Evolutionary conservation across 2,113 vertebrate species (phyloP), one percentile per base, ranked within the genome.

Genomic region (Gasterosteus nipponicus): DNA sequence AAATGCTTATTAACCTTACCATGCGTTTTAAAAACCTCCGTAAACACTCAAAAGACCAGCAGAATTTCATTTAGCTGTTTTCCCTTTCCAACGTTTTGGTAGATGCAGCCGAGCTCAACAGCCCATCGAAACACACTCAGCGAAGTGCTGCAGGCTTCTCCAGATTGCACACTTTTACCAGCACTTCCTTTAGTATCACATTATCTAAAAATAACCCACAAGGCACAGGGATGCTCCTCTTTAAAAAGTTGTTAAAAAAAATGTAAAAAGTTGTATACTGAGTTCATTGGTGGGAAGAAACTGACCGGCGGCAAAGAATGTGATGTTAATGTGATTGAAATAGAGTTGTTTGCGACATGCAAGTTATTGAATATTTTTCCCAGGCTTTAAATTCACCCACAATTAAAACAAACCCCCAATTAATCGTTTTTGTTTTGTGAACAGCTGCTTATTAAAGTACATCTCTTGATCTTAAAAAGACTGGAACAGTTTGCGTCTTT

Each of bases 51-150:
- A 82, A 81, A 73, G 54, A 85, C 57, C 71, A 60, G 69, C 14
- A 2, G 16, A 51, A 67, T 82, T 31, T 73, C 66, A 8, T 4
- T 77, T 67, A 44, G 3, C 72, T 73, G 70, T 85, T 59, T 83
- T 83, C 62, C 31, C 1, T 66, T 56, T 84, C 69, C 65, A 76
- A 80, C 61, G 73, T 65, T 39, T 16, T 59, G 69, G 72, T 75
- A 80, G 77, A 73, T 80, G 80, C 73, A 88, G 82, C 75, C 68
- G 63, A 79, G 62, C 82, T 64, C 38, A 69, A 70, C 79, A 46
- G 82, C 90, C 86, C 86, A 78, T 85, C 88, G 87, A 87, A 87
- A 86, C 88, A 82, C 77, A 87, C 86, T 71, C 51, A 3, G 59
- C 15, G 31, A 82, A 87, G 75, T 67, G 89, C 89, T 85, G 35